Evolutionary conservation across 2,113 vertebrate species (phyloP).

Genomic region (Turnix velox): DNA sequence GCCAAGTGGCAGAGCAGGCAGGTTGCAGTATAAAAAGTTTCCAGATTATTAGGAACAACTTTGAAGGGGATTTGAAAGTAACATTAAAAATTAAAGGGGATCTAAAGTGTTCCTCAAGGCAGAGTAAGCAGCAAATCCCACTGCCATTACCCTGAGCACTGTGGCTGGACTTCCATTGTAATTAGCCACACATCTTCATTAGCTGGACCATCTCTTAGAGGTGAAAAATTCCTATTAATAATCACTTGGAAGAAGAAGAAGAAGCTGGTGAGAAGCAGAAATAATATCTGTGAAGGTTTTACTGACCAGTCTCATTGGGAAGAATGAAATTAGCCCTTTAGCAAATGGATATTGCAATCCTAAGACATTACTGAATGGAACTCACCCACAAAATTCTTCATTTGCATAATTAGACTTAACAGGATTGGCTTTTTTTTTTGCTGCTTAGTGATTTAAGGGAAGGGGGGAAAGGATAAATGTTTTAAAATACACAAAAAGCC

Average conservation of each 20-base stretch:
- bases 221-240: slow-evolving; percentile 36
- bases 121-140: slow-evolving; percentile 6
- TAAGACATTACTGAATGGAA: background rate
- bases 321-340: background rate
- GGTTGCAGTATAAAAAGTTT: slow-evolving; percentile 1
- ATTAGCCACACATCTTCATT: slow-evolving; percentile 35
- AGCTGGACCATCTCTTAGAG: background rate
- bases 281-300: background rate
- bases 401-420: background rate
- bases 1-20: background rate
- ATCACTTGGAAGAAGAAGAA: background rate
- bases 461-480: background rate
- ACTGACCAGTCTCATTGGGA: background rate
- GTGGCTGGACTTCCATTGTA: background rate
- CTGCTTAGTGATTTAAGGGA: background rate
- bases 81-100: slow-evolving; percentile 49
- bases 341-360: background rate
- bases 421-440: too few species aligned
- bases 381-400: background rate
- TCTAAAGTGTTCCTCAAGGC: slow-evolving; percentile 33
- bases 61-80: slow-evolving; percentile 46
- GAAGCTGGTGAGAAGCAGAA: background rate
- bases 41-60: slow-evolving; percentile 16
- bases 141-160: background rate
- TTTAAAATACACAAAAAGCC: background rate